A percentile compares a stretch with the other conserved stretches of the same genome.
Conservation (phyloP, 2,888 invertebrate genomes). For the Drosophila anomalata region DNA sequence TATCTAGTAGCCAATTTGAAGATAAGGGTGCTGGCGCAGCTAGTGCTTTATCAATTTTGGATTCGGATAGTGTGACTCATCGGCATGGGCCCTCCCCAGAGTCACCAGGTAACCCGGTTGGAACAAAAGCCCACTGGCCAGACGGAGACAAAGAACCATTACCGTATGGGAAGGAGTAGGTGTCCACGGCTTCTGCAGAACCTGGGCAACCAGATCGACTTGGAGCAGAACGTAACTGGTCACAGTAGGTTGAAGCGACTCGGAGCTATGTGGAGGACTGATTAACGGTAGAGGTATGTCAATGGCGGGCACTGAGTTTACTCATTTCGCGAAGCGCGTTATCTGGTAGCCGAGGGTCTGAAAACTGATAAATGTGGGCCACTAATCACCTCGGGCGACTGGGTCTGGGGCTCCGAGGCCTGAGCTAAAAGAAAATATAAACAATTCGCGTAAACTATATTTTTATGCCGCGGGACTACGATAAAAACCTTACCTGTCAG, state of each 20-base stretch:
- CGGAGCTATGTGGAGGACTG: slow-evolving; percentile 58
- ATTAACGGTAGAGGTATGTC: slow-evolving; percentile 64
- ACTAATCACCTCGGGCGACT: slow-evolving; percentile 56
- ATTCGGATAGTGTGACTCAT: slow-evolving; percentile 32
- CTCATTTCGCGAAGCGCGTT: slow-evolving; percentile 66
- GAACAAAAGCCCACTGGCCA: not conserved
- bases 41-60: slow-evolving; percentile 53
- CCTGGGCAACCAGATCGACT: not conserved
- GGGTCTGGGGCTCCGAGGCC: slow-evolving; percentile 39
- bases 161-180: slow-evolving; percentile 18
- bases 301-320: slow-evolving; percentile 53
- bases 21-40: slow-evolving; percentile 57
- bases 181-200: not conserved
- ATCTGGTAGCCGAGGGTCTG: slow-evolving; percentile 56
- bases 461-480: slow-evolving; percentile 20
- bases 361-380: slow-evolving; percentile 60
- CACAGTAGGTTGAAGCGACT: slow-evolving; percentile 23
- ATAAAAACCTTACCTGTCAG: slow-evolving; percentile 30
- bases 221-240: not conserved
- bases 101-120: slow-evolving; percentile 8
- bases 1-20: slow-evolving; percentile 60
- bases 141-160: slow-evolving; percentile 11
- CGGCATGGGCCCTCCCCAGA: slow-evolving; percentile 26
- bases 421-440: slow-evolving; percentile 61
- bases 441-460: slow-evolving; percentile 51